Conservation (phyloP, 2,797 vertebrate genomes). For the Balearica regulorum region DNA sequence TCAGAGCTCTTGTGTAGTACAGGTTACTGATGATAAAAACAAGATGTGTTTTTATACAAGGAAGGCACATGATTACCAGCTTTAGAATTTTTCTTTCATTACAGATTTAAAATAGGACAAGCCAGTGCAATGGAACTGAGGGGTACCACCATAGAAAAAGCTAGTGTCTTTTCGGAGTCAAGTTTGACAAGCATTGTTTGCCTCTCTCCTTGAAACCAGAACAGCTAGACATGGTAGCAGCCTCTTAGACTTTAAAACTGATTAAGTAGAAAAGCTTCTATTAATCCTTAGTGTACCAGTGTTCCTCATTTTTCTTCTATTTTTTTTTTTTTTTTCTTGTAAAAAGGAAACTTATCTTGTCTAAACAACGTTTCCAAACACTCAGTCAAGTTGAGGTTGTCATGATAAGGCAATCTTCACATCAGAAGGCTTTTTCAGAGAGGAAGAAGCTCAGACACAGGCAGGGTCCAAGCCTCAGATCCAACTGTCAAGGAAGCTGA, state of each 20-base stretch:
- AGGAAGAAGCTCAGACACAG: slow-evolving; percentile 53
- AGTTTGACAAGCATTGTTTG: slow-evolving; percentile 44
- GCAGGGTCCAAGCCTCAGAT: slow-evolving; percentile 29
- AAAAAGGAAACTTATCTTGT: slow-evolving; percentile 39
- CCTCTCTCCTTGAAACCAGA: slow-evolving; percentile 16
- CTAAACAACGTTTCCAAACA: slow-evolving; percentile 25
- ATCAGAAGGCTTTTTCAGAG: slow-evolving; percentile 35
- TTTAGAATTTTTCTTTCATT: slow-evolving; percentile 65
- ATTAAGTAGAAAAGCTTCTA: slow-evolving; percentile 18
- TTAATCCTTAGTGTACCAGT: not conserved
- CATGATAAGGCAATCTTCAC: slow-evolving; percentile 38
- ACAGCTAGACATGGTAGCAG: not conserved
- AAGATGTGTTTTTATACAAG: slow-evolving; percentile 69
- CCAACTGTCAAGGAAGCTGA: slow-evolving; percentile 30
- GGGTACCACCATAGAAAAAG: slow-evolving; percentile 12
- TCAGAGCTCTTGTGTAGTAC: slow-evolving; percentile 69
- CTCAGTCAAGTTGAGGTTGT: not conserved
- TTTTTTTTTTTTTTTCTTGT: not conserved
- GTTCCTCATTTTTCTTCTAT: slow-evolving; percentile 1
- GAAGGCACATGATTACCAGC: slow-evolving; percentile 55
- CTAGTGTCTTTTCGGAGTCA: slow-evolving; percentile 30
- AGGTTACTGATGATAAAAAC: slow-evolving; percentile 72
- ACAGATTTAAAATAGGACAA: slow-evolving; percentile 68
- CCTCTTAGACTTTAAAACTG: not conserved
- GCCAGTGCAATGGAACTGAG: slow-evolving; percentile 38